Conservation (phyloP, 2,113 vertebrate species). For the Eurystomus gularis region DNA sequence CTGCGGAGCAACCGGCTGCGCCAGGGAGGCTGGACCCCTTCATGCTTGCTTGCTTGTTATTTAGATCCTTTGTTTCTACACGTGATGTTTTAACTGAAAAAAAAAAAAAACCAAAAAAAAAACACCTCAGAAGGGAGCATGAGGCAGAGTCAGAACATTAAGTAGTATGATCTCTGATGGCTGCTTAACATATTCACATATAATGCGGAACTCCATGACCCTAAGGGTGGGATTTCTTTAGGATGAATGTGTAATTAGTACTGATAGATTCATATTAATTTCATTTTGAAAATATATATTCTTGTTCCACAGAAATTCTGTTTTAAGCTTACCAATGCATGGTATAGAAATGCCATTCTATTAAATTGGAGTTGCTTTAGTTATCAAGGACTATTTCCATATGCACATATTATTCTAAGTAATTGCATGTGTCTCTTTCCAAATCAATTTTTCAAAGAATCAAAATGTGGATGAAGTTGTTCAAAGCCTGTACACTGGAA, state of each 20-base stretch:
- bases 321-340: not conserved
- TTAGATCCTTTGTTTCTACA: not conserved
- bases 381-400: not conserved
- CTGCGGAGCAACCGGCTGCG: accelerated
- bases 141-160: not conserved
- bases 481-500: not conserved
- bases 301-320: not conserved
- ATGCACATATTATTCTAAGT: not conserved
- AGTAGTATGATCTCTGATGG: not conserved
- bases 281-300: not conserved
- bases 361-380: not conserved
- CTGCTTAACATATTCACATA: not conserved
- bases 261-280: not conserved
- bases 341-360: not conserved
- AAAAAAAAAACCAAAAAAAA: too few relatives aligned
- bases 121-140: not conserved
- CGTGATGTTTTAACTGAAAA: not conserved
- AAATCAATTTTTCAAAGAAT: not conserved
- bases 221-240: not conserved
- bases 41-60: not conserved
- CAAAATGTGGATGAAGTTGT: not conserved
- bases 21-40: not conserved
- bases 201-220: not conserved
- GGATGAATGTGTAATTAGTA: not conserved
- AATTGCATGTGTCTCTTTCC: not conserved